Evolutionary conservation across 30 jellyfish, hydroid and myxozoan species (phyloP).

Genomic region (Pseudorhiza aurosa): DNA sequence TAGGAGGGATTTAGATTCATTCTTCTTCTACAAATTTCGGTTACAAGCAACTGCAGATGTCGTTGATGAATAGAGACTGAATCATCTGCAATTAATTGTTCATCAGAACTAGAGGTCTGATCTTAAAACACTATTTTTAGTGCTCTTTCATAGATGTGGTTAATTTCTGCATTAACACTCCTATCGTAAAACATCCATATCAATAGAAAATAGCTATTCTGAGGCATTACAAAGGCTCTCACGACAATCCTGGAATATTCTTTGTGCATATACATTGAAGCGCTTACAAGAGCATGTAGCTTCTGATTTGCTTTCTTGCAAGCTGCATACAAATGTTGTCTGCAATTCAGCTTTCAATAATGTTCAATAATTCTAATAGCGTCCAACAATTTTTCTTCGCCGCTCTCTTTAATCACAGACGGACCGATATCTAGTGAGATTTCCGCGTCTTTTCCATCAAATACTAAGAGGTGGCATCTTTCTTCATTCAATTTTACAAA

Average conservation of each 20-base stretch:
- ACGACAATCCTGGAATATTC: slow-evolving; percentile 22
- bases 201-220: slow-evolving; percentile 24
- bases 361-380: no score
- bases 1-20: no score
- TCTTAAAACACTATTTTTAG: slow-evolving; percentile 16
- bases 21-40: no score
- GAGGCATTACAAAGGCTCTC: slow-evolving; percentile 37
- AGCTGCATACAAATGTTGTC: slow-evolving; percentile 23
- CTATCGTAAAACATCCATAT: slow-evolving; percentile 17
- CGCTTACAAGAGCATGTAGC: slow-evolving; percentile 59
- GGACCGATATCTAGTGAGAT: slow-evolving; percentile 4
- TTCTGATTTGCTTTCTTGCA: slow-evolving; percentile 57
- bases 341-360: slow-evolving; percentile 47
- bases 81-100: no score
- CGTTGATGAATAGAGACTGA: no score
- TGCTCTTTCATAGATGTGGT: slow-evolving; percentile 26
- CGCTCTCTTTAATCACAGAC: slow-evolving; percentile 18
- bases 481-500: slow-evolving; percentile 31
- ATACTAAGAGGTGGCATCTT: slow-evolving; percentile 51
- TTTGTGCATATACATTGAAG: slow-evolving; percentile 36
- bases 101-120: slow-evolving; percentile 18
- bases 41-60: no score
- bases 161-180: slow-evolving; percentile 18
- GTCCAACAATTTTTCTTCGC: slow-evolving; percentile 49
- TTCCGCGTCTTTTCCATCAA: slow-evolving; percentile 1